These are phyloP conservation scores for Parapsyche elsis DNA, from an alignment of 1,140 invertebrate species.

Conservation along the genomic window DNA sequence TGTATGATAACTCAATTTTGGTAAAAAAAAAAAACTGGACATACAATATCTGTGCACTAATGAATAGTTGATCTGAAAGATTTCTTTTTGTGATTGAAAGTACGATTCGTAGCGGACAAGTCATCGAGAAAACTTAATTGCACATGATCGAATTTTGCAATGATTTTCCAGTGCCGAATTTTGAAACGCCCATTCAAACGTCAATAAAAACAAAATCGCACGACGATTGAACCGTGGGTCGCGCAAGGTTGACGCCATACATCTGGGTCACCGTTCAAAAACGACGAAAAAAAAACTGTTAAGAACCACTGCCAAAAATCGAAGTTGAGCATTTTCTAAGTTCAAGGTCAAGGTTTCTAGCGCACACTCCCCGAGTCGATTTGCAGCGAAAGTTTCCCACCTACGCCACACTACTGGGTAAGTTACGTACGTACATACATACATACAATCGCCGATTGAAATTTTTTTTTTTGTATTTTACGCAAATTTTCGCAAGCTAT, in stretches of 20 bases:
- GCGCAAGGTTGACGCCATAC: not conserved
- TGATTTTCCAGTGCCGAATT: too few species aligned
- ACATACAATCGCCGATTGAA: not conserved
- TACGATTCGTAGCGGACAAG: too few species aligned
- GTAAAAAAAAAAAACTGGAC: too few species aligned
- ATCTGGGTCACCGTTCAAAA: not conserved
- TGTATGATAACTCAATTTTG: too few species aligned
- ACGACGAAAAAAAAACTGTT: not conserved
- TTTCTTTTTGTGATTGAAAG: too few species aligned
- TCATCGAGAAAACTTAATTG: too few species aligned
- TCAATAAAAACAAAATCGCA: too few species aligned
- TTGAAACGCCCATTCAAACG: too few species aligned
- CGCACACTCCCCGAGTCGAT: not conserved
- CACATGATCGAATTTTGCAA: too few species aligned
- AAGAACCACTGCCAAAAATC: constrained; percentile 1
- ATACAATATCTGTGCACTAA: too few species aligned
- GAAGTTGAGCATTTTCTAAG: not conserved
- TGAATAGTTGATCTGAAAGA: too few species aligned
- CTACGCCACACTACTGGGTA: not conserved
- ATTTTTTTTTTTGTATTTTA: not conserved
- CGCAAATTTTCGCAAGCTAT: not conserved
- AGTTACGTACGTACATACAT: not conserved
- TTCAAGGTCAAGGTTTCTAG: not conserved
- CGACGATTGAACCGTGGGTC: not conserved
- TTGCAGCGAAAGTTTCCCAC: not conserved